phyloP scores from a whole-genome alignment of 2,888 invertebrate genomes.

The Papilio protenor region DNA sequence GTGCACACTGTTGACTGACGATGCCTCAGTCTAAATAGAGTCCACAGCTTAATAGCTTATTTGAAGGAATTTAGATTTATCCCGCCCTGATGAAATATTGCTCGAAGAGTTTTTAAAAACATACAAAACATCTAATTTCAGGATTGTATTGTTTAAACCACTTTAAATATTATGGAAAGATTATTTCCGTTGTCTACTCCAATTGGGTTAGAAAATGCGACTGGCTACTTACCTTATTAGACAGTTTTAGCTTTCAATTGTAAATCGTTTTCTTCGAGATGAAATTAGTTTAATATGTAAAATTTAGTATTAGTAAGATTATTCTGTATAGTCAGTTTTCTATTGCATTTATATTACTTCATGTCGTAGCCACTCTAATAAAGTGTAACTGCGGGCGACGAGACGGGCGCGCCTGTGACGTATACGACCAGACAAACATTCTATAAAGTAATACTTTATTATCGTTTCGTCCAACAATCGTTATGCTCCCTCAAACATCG shows the following conservation, averaged over 20 bases:
- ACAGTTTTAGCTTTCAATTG: neutral
- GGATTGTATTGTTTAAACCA: neutral
- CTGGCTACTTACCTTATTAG: neutral
- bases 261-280: neutral
- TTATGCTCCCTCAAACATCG: conserved; percentile 65
- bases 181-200: neutral
- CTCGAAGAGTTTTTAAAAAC: neutral
- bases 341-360: conserved; percentile 16
- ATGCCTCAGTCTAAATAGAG: neutral
- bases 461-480: conserved; percentile 74
- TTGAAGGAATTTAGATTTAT: neutral
- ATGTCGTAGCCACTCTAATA: neutral
- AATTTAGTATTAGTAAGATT: neutral
- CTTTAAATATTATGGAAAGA: neutral
- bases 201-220: neutral
- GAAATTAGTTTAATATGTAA: neutral
- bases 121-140: too few relatives aligned
- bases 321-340: neutral
- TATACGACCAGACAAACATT: conserved; percentile 71
- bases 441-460: conserved; percentile 81
- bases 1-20: neutral
- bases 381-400: conserved; percentile 37
- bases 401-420: conserved; percentile 77
- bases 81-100: too few relatives aligned
- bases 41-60: neutral